These are phyloP conservation scores for Heteronetta atricapilla DNA, from an alignment of 2,113 vertebrate genomes.

Conservation along the genomic window DNA sequence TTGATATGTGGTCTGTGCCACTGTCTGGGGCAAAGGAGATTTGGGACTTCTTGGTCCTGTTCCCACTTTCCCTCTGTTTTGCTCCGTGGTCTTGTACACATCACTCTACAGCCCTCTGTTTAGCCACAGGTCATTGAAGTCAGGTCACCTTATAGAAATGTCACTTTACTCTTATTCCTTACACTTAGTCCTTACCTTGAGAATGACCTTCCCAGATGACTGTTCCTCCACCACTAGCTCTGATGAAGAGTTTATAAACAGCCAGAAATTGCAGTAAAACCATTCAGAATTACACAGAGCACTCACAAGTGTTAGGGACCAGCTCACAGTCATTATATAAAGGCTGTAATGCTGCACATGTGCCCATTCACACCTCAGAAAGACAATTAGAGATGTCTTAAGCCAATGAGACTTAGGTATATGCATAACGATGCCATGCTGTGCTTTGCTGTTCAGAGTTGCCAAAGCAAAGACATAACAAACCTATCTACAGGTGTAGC, in stretches of 20 bases:
- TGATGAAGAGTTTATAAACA: not conserved
- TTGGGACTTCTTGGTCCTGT: not conserved
- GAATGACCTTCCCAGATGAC: not conserved
- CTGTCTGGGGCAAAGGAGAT: conserved; percentile 3
- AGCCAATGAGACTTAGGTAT: not conserved
- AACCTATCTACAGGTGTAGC: not conserved
- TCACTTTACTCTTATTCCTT: not conserved
- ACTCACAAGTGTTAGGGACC: not conserved
- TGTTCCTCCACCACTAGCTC: not conserved
- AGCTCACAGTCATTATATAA: not conserved
- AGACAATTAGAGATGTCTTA: not conserved
- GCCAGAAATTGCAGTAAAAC: not conserved
- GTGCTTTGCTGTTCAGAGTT: not conserved
- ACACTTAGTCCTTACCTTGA: not conserved
- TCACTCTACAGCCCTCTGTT: not conserved
- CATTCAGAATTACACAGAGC: not conserved
- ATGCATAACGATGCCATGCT: not conserved
- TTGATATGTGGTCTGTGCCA: not conserved
- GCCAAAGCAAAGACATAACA: not conserved
- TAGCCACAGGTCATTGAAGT: not conserved
- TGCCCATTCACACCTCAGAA: not conserved
- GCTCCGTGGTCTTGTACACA: not conserved
- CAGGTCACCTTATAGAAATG: not conserved
- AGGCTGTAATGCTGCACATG: not conserved
- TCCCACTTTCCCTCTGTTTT: not conserved